Evolutionary conservation across 2,888 invertebrate species (phyloP).

Genomic region (Campoletis raptor): DNA sequence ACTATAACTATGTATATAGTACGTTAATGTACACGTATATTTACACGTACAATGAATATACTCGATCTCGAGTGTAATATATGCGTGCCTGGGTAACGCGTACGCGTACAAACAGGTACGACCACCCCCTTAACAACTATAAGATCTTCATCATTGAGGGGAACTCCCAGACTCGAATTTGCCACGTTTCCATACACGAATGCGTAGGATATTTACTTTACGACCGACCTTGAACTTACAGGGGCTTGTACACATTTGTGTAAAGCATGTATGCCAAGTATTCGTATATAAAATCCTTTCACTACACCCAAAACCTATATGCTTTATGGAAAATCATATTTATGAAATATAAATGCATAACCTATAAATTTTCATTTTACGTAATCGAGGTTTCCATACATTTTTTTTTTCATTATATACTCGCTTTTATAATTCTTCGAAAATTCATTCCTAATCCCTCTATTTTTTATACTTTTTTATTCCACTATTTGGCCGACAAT

Average conservation of each 20-base stretch:
- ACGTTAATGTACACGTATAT: not conserved
- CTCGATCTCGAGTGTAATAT: not conserved
- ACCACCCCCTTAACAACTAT: not conserved
- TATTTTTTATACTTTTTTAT: no score
- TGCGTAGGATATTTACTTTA: not conserved
- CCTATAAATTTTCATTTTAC: not conserved
- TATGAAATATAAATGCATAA: not conserved
- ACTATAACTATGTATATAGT: not conserved
- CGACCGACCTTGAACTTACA: conserved; percentile 56
- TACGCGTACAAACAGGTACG: not conserved
- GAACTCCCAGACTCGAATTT: not conserved
- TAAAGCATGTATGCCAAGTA: not conserved
- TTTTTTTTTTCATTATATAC: not conserved
- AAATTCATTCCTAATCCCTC: no score
- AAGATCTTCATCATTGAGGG: not conserved
- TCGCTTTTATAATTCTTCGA: not conserved
- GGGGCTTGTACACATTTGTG: not conserved
- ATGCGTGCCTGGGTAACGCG: not conserved
- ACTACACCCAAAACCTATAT: not conserved
- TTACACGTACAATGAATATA: not conserved
- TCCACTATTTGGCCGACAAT: no score
- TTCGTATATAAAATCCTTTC: not conserved
- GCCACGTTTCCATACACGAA: not conserved
- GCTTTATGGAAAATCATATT: not conserved
- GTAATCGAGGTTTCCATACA: not conserved